These are phyloP conservation scores for Rhopilema esculentum DNA, from an alignment of 30 jellyfish, hydroid and myxozoan genomes.

Conservation along the genomic window DNA sequence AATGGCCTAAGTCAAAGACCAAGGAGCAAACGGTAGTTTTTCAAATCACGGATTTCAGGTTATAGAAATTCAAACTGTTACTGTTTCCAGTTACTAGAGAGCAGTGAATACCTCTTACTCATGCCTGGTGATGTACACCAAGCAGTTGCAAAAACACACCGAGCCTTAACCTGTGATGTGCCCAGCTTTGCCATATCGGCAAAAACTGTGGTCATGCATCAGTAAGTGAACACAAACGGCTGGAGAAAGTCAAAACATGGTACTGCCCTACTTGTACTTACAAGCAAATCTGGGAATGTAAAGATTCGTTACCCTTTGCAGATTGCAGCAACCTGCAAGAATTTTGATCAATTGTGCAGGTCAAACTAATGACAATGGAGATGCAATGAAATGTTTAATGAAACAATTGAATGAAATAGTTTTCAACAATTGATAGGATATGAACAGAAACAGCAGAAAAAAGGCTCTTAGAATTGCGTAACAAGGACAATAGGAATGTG, in stretches of 20 bases:
- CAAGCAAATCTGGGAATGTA: no score
- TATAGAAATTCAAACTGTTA: constrained; percentile 11
- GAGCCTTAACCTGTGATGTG: constrained; percentile 23
- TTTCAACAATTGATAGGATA: not conserved
- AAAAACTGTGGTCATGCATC: not conserved
- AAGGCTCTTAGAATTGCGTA: no score
- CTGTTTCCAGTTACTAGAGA: constrained; percentile 18
- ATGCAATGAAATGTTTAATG: not conserved
- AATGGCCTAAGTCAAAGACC: constrained; percentile 19
- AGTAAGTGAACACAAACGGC: constrained; percentile 13
- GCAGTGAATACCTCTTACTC: constrained; percentile 1
- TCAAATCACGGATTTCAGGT: constrained; percentile 11
- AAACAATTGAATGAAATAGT: not conserved
- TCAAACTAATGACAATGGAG: not conserved
- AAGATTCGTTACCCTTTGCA: no score
- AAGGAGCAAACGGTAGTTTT: constrained; percentile 3
- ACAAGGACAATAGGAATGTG: no score
- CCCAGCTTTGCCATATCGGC: constrained; percentile 24
- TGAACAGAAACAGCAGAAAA: constrained; percentile 18
- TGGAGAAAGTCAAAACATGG: not conserved
- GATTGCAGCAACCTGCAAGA: not conserved
- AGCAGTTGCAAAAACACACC: constrained; percentile 30
- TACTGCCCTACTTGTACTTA: no score
- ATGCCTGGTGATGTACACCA: constrained; percentile 3
- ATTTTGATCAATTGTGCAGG: not conserved